Base-by-base conservation (phyloP, 2,888 invertebrate species). In the Ophion ventricosus region DNA sequence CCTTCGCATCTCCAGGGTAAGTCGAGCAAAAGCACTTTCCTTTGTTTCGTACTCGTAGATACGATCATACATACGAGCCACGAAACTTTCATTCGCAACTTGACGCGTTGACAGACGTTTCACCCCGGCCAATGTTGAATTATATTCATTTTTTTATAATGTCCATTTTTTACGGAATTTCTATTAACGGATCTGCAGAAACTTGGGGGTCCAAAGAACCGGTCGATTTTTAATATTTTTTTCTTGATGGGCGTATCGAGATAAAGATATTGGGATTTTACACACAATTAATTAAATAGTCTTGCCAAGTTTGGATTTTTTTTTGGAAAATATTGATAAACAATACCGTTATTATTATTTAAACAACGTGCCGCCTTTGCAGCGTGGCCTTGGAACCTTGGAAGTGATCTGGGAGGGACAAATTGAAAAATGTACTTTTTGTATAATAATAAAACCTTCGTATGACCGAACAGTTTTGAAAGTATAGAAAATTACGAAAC, bases 1-100 rank as follows among this genome's bases (percentile, higher is more conserved):
- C 83, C 94, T 97, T 84, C 95, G 96, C 93, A 96, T 98, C 93
- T 96, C 97, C 76, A 95, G 97, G 95, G 97, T 97, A 94, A 95
- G 96, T 95, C 86, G 59, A 76, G 35, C 66, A 26, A 43, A 49
- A 11, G 17, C 63, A 56, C 40, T n/a, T 29, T 84, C 57, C 4
- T 63, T 67, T 40, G 25, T 64, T 66, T 70, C 59, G 57, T 57
- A 77, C 14, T n/a, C n/a, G 29, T 11, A 35, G 35, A 35, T 35
- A 49, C 7, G 43, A 25, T 49, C 25, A 10, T n/a, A n/a, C n/a
- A 14, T 14, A 25, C 49, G 49, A 17, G 4, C 2, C 49, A 14
- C 14, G 3, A 17, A 4, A 2, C 20, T 57, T 57, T 57, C 57
- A 54, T 8, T 20, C 20, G 23, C 23, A 23, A 2, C 20, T 23